These are phyloP conservation scores for Chrysocyon brachyurus DNA, from an alignment of 2,797 vertebrate genomes.

Conservation along the genomic window DNA sequence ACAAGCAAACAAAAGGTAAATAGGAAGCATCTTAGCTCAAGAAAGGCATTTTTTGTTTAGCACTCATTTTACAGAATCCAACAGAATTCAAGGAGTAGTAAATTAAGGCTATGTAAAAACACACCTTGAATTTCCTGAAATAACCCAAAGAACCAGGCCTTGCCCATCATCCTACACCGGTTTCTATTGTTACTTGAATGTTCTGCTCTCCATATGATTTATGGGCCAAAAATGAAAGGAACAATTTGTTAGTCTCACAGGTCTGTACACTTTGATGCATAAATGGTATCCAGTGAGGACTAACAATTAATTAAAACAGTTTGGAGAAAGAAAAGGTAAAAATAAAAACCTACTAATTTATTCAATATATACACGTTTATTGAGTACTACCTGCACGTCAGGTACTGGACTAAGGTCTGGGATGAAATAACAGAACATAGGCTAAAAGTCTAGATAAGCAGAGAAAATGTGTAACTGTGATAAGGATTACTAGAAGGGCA, in stretches of 20 bases:
- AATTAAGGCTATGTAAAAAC: neutral
- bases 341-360: slow-evolving; percentile 22
- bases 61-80: neutral
- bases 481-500: neutral
- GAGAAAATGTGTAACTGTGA: neutral
- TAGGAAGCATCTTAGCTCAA: neutral
- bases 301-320: neutral
- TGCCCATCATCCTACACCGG: no score
- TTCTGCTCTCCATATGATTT: neutral
- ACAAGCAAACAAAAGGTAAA: neutral
- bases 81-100: neutral
- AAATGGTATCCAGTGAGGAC: neutral
- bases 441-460: neutral
- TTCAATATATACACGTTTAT: neutral
- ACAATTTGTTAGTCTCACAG: neutral
- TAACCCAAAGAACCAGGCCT: neutral
- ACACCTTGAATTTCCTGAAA: slow-evolving; percentile 23
- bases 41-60: neutral
- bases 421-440: neutral
- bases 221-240: neutral
- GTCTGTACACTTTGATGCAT: neutral
- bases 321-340: neutral
- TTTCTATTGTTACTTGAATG: neutral
- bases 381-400: neutral
- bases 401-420: neutral